Evolutionary conservation across 2,797 vertebrate genomes (phyloP), one percentile per base, ranked within the genome.

Genomic region (Anomalospiza imberbis): DNA sequence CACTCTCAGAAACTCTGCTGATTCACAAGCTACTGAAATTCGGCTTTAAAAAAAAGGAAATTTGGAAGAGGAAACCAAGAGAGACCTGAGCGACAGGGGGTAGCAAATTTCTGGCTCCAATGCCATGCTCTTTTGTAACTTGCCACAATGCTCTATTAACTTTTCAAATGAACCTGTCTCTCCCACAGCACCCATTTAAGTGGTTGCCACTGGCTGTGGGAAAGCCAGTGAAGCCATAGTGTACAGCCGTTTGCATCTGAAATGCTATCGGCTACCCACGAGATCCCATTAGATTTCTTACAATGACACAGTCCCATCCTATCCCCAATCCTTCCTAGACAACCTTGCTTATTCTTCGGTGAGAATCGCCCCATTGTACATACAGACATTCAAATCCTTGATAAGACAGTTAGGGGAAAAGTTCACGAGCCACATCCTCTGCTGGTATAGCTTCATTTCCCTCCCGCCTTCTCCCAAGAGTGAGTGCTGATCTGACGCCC

Each of bases 401-500:
- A 72, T 89, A 93, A 94, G 88, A 84, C 66, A 51, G 28, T 67
- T 21, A 53, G 77, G 85, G 62, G 58, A 86, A 91, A 86, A 91
- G 90, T 83, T 94, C 90, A 86, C 1, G 11, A 84, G 77, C 79
- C 66, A 51, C 71, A 70, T 95, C 84, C 73, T 89, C 85, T 57
- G 20, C 65, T 88, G 45, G 21, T 85, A 31, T 67, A 93, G 63
- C 89, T 94, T 80, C 50, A 47, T 55, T 88, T 88, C 83, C 91
- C 76, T 83, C 61, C 85, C 88, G 88, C 75, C 93, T 81, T 47
- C 79, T 94, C 91, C 82, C 72, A 45, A 8, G 87, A 77, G 75
- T 53, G 79, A 88, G 81, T 25, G 89, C 72, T 89, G 91, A 83
- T 92, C 93, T 71, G 87, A 71, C 65, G 48, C 90, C 73, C 63